A percentile compares a stretch with the other conserved stretches of the same genome.
These are phyloP conservation scores for Nipponia nippon DNA, from an alignment of 2,113 vertebrate species.

Conservation along the genomic window DNA sequence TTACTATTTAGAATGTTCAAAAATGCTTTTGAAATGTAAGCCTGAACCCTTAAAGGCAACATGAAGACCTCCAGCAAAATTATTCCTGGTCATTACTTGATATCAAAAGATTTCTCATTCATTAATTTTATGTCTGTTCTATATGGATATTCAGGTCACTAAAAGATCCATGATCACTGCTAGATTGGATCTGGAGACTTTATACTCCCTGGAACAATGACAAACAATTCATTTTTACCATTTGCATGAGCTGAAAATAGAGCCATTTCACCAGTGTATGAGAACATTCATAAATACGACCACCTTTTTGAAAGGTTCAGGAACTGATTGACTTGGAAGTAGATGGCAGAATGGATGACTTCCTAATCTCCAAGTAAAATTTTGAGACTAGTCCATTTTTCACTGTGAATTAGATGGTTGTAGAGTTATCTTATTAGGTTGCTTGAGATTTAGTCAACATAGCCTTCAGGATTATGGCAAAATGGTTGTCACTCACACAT, in stretches of 20 bases:
- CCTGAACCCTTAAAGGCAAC: background rate
- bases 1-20: background rate
- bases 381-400: background rate
- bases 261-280: background rate
- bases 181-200: background rate
- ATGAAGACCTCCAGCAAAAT: background rate
- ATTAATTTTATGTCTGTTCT: background rate
- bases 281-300: background rate
- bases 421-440: background rate
- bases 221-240: background rate
- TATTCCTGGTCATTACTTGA: background rate
- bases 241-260: background rate
- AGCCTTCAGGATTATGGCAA: background rate
- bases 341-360: background rate
- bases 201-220: background rate
- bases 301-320: background rate
- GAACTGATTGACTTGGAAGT: background rate
- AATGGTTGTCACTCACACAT: background rate
- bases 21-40: background rate
- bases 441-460: background rate
- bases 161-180: background rate
- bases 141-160: background rate
- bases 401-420: background rate
- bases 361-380: background rate
- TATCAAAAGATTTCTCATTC: background rate